phyloP scores from a whole-genome alignment of 2,797 vertebrate genomes.

The Discoglossus pictus region DNA sequence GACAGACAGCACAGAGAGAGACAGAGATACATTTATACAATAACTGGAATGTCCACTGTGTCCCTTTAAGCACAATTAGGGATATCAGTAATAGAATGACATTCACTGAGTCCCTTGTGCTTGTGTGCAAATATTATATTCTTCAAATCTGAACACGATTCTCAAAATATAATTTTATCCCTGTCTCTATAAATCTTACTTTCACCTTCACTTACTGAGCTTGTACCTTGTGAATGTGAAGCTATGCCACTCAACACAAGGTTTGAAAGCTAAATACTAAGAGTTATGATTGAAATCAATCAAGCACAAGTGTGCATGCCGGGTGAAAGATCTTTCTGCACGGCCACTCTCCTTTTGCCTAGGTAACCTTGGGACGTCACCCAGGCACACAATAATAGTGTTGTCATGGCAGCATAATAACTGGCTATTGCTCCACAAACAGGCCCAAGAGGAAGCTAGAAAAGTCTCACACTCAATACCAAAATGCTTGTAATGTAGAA shows the following conservation, averaged over 20 bases:
- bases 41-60: too few relatives aligned
- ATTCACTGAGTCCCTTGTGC: too few relatives aligned
- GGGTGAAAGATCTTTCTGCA: constrained; percentile 12
- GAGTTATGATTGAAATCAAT: constrained; percentile 2
- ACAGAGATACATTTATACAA: too few relatives aligned
- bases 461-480: not conserved
- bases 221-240: not conserved
- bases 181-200: too few relatives aligned
- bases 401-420: constrained; percentile 39
- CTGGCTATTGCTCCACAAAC: constrained; percentile 21
- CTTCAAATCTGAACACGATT: too few relatives aligned
- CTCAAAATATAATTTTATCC: too few relatives aligned
- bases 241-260: not conserved
- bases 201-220: too few relatives aligned
- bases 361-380: constrained; percentile 32
- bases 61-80: too few relatives aligned
- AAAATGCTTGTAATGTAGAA: constrained; percentile 16
- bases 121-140: too few relatives aligned
- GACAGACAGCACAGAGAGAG: too few relatives aligned
- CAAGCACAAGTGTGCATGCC: constrained; percentile 8
- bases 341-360: constrained; percentile 24
- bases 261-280: not conserved
- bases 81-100: too few relatives aligned
- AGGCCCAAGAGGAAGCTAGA: not conserved
- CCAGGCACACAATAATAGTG: constrained; percentile 36